Conservation (phyloP, 1,140 invertebrate species). For the Ceratosolen solmsi region DNA sequence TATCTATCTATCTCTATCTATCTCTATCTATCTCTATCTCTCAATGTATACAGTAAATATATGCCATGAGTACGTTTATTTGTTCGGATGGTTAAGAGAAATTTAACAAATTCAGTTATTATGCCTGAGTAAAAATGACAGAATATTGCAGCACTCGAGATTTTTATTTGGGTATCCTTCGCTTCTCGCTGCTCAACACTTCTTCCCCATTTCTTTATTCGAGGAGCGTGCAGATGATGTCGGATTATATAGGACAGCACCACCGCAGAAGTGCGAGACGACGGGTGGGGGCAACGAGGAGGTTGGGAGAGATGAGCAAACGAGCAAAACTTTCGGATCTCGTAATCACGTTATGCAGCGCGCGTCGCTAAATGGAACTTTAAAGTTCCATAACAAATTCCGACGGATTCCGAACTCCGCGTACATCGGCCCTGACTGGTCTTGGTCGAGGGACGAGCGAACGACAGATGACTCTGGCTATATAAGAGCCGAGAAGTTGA, state of each 20-base stretch:
- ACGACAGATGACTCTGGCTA: conserved; percentile 34
- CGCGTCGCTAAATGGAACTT: conserved; percentile 62
- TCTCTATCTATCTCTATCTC: no score
- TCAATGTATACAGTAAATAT: no score
- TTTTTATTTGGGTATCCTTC: not conserved
- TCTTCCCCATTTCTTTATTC: conserved; percentile 8
- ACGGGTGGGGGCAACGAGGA: not conserved
- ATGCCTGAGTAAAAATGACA: conserved; percentile 29
- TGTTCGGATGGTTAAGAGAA: conserved; percentile 23
- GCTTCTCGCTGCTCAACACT: not conserved
- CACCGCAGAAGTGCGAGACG: not conserved
- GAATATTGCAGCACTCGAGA: conserved; percentile 10
- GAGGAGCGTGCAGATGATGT: conserved; percentile 15
- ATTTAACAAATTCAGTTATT: conserved; percentile 45
- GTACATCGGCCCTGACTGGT: conserved; percentile 53
- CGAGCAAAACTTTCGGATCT: conserved; percentile 58
- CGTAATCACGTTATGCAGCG: conserved; percentile 56
- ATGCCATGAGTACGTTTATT: not conserved
- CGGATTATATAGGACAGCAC: conserved; percentile 3
- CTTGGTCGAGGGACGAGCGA: conserved; percentile 28
- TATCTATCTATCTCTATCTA: no score
- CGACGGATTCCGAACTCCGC: conserved; percentile 59
- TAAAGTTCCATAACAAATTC: conserved; percentile 65
- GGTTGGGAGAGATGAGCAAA: conserved; percentile 40
- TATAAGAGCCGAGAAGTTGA: conserved; percentile 43